Evolutionary conservation across 2,888 invertebrate genomes (phyloP), one percentile per base, ranked within the genome.

Genomic region (Ormyrus thymus): DNA sequence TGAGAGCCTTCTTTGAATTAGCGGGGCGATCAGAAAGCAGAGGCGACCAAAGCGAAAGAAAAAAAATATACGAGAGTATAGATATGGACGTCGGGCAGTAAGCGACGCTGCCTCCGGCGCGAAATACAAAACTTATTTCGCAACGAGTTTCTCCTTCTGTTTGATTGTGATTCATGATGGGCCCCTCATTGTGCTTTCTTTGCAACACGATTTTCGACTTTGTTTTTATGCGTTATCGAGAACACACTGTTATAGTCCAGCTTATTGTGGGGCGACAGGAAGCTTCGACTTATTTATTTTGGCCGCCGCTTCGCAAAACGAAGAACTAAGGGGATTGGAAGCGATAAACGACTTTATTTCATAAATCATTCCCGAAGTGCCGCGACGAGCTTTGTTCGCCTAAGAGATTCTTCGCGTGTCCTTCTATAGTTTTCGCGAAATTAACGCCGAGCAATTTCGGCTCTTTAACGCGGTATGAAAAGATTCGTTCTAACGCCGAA

Each of bases 131-230:
- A 69, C 68, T 73, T 74, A 68, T 77, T 80, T 77, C 77, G 70
- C 77, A 80, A 74, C 64, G 74, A 77, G 74, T 77, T 77, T 80
- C 80, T 70, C 77, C 72, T 68, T 79, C 72, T 73, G 65, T 77
- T 78, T 77, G 64, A 77, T 74, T 75, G 71, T 80, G 78, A 80
- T 78, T 80, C 78, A 80, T 75, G 75, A 62, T 73, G 46, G 74
- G 69, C 53, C 13, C 0, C 11, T 77, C 45, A 71, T 75, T 80
- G 64, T 71, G 64, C 58, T 80, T 78, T 80, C 80, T 66, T 80
- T 66, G 71, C 53, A 71, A 80, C 80, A 78, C 53, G 80, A 80
- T 75, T 80, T 80, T 80, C 75, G 75, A 78, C 78, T 80, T 80
- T 80, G 73, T 76, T 76, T 64, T 73, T 59, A 53, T 56, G 72